phyloP scores from a whole-genome alignment of 1,140 invertebrate genomes.

The Drosophila paulistorum region DNA sequence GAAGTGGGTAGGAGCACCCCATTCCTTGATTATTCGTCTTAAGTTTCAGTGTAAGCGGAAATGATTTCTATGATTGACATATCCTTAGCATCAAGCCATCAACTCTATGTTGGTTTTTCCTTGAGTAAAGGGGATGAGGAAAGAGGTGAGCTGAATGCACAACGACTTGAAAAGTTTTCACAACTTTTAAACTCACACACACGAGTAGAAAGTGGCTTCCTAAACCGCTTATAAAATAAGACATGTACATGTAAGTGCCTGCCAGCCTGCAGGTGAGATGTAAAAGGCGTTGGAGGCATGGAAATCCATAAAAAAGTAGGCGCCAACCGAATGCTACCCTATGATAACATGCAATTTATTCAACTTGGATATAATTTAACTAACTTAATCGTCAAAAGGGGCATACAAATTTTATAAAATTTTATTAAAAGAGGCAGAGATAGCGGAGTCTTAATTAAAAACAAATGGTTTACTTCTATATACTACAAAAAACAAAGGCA shows the following conservation, averaged over 20 bases:
- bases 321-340: neutral
- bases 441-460: too few relatives aligned
- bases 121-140: neutral
- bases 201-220: neutral
- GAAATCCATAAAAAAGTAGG: neutral
- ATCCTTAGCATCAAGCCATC: conserved; percentile 3
- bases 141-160: conserved; percentile 1
- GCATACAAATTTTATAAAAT: too few relatives aligned
- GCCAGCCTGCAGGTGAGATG: neutral
- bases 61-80: conserved; percentile 13
- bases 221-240: neutral
- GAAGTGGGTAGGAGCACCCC: neutral
- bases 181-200: neutral
- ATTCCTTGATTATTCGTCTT: neutral
- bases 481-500: too few relatives aligned
- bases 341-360: too few relatives aligned
- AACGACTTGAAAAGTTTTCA: conserved; percentile 5
- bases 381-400: too few relatives aligned
- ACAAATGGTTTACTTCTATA: too few relatives aligned
- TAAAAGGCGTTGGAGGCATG: neutral
- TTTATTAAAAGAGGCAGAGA: too few relatives aligned
- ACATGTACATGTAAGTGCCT: neutral
- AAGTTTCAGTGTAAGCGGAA: conserved; percentile 6
- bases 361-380: too few relatives aligned
- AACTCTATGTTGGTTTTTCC: neutral